phyloP scores from a whole-genome alignment of 2,797 vertebrate genomes.

The Enteromius trimaculatus region DNA sequence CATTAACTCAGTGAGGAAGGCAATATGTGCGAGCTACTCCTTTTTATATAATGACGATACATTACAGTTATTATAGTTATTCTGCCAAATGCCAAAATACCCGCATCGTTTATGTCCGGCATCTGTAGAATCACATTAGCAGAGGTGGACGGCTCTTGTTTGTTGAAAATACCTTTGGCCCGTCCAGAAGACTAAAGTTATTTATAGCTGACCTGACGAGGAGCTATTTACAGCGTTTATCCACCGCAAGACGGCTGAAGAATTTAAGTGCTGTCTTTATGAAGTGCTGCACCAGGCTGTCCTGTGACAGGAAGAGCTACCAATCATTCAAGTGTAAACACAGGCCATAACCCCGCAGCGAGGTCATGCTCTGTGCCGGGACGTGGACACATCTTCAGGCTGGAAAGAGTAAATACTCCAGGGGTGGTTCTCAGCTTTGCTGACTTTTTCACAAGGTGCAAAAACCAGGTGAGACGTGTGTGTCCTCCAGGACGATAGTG shows the following conservation, averaged over 20 bases:
- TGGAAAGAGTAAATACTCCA: slow-evolving; percentile 66
- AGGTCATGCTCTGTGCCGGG: slow-evolving; percentile 58
- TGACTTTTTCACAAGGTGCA: slow-evolving; percentile 57
- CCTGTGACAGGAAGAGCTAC: slow-evolving; percentile 73
- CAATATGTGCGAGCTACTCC: neutral
- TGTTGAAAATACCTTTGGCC: slow-evolving; percentile 24
- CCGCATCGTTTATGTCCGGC: neutral
- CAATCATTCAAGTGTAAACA: slow-evolving; percentile 80
- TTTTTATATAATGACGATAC: neutral
- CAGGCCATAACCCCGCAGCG: slow-evolving; percentile 68
- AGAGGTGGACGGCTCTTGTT: neutral
- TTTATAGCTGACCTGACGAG: slow-evolving; percentile 71
- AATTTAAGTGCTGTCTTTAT: slow-evolving; percentile 78
- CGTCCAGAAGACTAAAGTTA: slow-evolving; percentile 33
- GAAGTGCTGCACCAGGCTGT: slow-evolving; percentile 69
- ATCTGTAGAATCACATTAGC: slow-evolving; percentile 7
- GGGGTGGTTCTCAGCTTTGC: slow-evolving; percentile 58
- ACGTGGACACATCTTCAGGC: slow-evolving; percentile 56
- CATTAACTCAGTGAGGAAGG: neutral
- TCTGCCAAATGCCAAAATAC: neutral
- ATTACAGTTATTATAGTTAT: neutral
- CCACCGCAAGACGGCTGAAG: slow-evolving; percentile 67
- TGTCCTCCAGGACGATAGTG: neutral
- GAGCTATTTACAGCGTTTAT: slow-evolving; percentile 80
- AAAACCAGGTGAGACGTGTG: slow-evolving; percentile 61